Evolutionary conservation across 2,888 invertebrate species (phyloP), one percentile per base, ranked within the genome.

Genomic region (Andrena marginata): DNA sequence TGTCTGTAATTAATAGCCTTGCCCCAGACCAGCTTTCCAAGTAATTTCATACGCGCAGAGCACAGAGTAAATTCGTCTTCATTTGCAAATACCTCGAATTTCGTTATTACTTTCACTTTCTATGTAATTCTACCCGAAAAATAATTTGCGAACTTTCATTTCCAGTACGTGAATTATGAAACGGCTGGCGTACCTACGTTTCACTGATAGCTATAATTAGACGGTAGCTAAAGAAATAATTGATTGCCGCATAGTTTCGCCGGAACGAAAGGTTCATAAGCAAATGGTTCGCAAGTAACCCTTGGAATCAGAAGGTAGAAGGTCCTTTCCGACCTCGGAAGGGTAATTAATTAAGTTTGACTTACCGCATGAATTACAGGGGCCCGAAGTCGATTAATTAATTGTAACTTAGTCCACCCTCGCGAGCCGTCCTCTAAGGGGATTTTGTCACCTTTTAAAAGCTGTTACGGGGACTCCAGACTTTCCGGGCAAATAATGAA

Each of bases 261-360:
- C 6, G 42, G 23, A 10, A 42, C 23, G 23, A 75, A 73, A 54
- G 68, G 68, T 63, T 74, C 42, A 62, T 73, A 59, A 51, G 77
- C 73, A 42, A 80, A 60, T 81, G 70, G 70, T 62, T 56, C 71
- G 70, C 80, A 77, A 83, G 81, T 69, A 42, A 65, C 67, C 62
- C 54, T 63, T 63, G 42, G 79, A 84, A 78, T 84, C 80, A 29
- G 67, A 80, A 86, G 78, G 65, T 74, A 72, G 71, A 82, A 82
- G 80, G 77, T 75, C 77, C 74, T 76, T 73, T 69, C 65, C 49
- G 67, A 65, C 29, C 49, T 56, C 74, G 71, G 79, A 82, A 80
- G 86, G 87, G 87, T 93, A 93, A 93, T 93, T 93, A 93, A 93
- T 93, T 92, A 92, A 90, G 92, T 93, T 93, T 93, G 92, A 92